Evolutionary conservation across 1,140 invertebrate species (phyloP).

Genomic region (Monochamus saltuarius): DNA sequence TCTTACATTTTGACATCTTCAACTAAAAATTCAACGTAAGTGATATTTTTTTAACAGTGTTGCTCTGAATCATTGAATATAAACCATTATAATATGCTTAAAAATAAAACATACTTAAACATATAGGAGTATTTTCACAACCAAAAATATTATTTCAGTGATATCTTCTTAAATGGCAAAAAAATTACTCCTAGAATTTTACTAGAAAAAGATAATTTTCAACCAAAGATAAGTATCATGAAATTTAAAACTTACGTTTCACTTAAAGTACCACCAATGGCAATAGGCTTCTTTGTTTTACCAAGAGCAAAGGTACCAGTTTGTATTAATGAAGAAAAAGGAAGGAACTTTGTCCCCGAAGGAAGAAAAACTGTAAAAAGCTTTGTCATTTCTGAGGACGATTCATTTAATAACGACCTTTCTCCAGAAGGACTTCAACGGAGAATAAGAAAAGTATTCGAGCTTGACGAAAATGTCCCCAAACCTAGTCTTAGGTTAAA

Average conservation of each 20-base stretch:
- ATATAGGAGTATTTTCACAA: neutral
- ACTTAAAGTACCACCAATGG: constrained; percentile 36
- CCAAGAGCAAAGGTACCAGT: constrained; percentile 39
- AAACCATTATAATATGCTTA: too few species aligned
- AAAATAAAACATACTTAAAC: too few species aligned
- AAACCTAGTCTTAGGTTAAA: neutral
- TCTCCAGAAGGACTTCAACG: neutral
- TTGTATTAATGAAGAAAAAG: constrained; percentile 41
- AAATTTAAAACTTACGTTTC: constrained; percentile 34
- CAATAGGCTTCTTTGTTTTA: constrained; percentile 46
- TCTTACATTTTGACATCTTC: constrained; percentile 41
- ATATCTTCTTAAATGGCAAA: constrained; percentile 42
- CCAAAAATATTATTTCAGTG: constrained; percentile 30
- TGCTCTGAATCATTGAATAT: too few species aligned
- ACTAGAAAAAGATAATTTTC: constrained; percentile 20
- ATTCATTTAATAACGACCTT: constrained; percentile 2
- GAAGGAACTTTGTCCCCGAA: constrained; percentile 35
- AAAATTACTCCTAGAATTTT: constrained; percentile 33
- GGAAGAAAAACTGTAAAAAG: constrained; percentile 42
- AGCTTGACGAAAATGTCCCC: too few species aligned
- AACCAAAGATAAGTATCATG: constrained; percentile 42
- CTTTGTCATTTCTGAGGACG: constrained; percentile 25
- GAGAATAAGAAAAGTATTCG: constrained; percentile 7
- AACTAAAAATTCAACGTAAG: constrained; percentile 37
- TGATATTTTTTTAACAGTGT: constrained; percentile 1